Evolutionary conservation across 2,113 vertebrate species (phyloP), one percentile per base, ranked within the genome.

Genomic region (Ameiurus melas): DNA sequence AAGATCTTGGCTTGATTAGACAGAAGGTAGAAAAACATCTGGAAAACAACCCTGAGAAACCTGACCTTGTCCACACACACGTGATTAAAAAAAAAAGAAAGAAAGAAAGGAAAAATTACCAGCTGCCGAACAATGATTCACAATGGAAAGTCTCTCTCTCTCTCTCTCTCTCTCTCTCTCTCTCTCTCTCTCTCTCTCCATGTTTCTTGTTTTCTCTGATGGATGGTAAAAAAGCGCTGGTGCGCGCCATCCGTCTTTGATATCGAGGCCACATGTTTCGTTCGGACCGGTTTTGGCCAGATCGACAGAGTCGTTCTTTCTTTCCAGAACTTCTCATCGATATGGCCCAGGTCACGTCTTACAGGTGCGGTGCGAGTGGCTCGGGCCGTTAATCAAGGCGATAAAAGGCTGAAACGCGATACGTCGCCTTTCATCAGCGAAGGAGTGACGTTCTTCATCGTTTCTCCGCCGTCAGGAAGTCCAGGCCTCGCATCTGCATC

Each of bases 121-220:
- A 95, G 93, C 93, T 94, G 93, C 92, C 90, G 92, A 92, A 92
- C 93, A 92, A 93, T 94, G 93, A 95, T 94, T 95, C 95, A 95
- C 92, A 93, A 92, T 90, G 93, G 94, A 93, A 95, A 92, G 92
- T 95, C 93, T 90, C 47, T 51, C 47, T 51, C 47, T 93, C 47
- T 93, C 90, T 92, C 83, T 77, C 70, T 36, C 91, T n/a, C 47
- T 93, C 90, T 92, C 83, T 77, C 70, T 36, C 91, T n/a, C n/a
- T 95, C 93, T 90, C 47, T 51, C 47, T 51, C 47, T 93, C 47
- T 93, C 90, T 92, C 83, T 77, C 70, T 36, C 91, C 88, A 60
- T 87, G 64, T 84, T 64, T 89, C 91, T 90, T 92, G 83, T 90
- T 16, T 87, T 92, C 85, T 85, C 86, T 87, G 91, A 92, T 85